Evolutionary conservation across 2,888 invertebrate genomes (phyloP).

Genomic region (Tridacna crocea): DNA sequence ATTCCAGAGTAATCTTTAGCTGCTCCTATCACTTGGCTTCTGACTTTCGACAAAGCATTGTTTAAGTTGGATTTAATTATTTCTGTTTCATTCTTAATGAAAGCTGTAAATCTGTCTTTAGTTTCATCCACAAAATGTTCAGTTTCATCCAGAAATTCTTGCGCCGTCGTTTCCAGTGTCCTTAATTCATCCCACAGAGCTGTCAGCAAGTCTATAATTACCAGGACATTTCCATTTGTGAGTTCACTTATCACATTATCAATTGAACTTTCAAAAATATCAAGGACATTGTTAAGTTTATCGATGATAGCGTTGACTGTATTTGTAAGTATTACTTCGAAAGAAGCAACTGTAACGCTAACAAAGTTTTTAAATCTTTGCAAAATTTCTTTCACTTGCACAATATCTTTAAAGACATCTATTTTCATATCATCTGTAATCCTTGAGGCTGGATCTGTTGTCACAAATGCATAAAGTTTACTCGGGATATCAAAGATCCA

Average conservation of each 20-base stretch:
- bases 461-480: constrained; percentile 44
- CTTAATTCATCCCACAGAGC: constrained; percentile 21
- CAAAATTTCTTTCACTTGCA: not conserved
- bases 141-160: constrained; percentile 13
- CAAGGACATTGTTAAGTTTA: not conserved
- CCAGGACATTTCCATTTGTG: not conserved
- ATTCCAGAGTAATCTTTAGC: constrained; percentile 17
- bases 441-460: constrained; percentile 29
- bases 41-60: constrained; percentile 16
- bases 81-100: constrained; percentile 11
- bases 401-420: constrained; percentile 31
- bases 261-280: not conserved
- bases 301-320: not conserved
- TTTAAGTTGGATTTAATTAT: constrained; percentile 6
- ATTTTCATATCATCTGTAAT: constrained; percentile 16
- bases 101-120: constrained; percentile 2
- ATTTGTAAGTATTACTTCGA: not conserved
- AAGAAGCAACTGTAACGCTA: not conserved
- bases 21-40: constrained; percentile 1
- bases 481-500: constrained; percentile 23
- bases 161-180: not conserved
- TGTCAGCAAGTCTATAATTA: constrained; percentile 3
- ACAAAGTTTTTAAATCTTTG: not conserved
- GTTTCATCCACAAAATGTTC: constrained; percentile 5
- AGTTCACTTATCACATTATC: not conserved